Evolutionary conservation across 92 coral and sea anemone species (phyloP), one percentile per base, ranked within the genome.

Genomic region (Hydrozoanthus gracilis): DNA sequence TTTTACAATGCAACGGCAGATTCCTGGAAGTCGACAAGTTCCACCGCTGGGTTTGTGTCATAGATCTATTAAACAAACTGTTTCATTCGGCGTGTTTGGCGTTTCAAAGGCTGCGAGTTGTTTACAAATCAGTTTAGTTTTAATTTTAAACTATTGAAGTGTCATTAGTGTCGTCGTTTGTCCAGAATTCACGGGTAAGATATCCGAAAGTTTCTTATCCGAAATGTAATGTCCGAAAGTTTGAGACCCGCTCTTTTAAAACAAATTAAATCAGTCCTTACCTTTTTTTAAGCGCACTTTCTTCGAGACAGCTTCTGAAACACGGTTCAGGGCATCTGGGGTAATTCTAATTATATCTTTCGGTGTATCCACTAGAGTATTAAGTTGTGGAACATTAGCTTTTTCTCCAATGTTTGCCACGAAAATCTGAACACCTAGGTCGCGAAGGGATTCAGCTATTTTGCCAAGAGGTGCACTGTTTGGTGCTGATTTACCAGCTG

Each of bases 391-490:
- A 13, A 7, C 15, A 3, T 4, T 5, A 62, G 58, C n/a, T 5
- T 13, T 35, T 13, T 20, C 35, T 48, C 82, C 82, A 77, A 77
- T 54, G 47, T 56, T 60, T 39, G 56, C 66, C 7, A 77, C 82
- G 56, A 77, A 77, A 15, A 20, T 77, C 16, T 77, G 82, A 44
- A 60, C 82, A 51, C 82, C 82, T 55, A 77, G 48, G 2, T 8
- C 58, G 10, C 66, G 68, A 47, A 77, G 82, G 56, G 82, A 17
- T 77, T 77, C 66, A 39, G 66, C 82, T 13, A 83, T 88, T 44
- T 88, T 87, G 0, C 46, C 46, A 11, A 75, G 77, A 44, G 88
- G 61, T 14, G 77, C 84, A 44, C 86, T 82, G 39, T 67, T 85
- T 10, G 66, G 61, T 6, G 72, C 60, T 16, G 18, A 51, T 1